These are phyloP conservation scores for Sarcoramphus papa DNA, from an alignment of 2,797 vertebrate genomes.

Conservation along the genomic window DNA sequence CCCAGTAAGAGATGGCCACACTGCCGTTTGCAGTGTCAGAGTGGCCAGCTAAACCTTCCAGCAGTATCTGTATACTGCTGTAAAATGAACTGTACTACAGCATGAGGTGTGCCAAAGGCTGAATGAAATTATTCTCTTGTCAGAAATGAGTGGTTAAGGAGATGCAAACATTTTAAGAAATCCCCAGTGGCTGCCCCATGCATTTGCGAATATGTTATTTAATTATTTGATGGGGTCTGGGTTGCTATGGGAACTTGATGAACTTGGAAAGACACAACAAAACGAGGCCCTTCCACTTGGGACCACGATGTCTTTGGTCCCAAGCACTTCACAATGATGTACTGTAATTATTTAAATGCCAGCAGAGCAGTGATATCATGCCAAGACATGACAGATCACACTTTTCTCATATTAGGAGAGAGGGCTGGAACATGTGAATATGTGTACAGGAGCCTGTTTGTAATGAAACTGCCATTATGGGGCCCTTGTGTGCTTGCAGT, in stretches of 20 bases:
- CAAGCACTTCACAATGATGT: background rate
- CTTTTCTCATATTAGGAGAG: slow-evolving; percentile 36
- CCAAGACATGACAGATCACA: slow-evolving; percentile 45
- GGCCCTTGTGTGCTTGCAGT: slow-evolving; percentile 11
- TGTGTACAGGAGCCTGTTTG: slow-evolving; percentile 18
- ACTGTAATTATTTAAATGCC: background rate
- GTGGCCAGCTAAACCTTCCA: background rate
- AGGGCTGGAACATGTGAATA: background rate
- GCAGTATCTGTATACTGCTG: background rate
- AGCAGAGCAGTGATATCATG: slow-evolving; percentile 29
- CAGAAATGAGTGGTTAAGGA: background rate
- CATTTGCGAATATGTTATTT: background rate
- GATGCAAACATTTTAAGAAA: background rate
- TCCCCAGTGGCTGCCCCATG: background rate
- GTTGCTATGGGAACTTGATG: background rate
- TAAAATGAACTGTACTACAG: background rate
- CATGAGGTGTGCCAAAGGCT: background rate
- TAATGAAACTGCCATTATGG: slow-evolving; percentile 23
- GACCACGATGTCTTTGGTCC: background rate
- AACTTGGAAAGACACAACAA: background rate
- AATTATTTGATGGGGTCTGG: background rate
- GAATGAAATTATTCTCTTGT: background rate
- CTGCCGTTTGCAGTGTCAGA: background rate
- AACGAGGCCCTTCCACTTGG: background rate
- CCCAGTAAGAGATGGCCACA: background rate